Evolutionary conservation across 1,140 invertebrate species (phyloP), one percentile per base, ranked within the genome.

Genomic region (Pseudomyrmex concolor): DNA sequence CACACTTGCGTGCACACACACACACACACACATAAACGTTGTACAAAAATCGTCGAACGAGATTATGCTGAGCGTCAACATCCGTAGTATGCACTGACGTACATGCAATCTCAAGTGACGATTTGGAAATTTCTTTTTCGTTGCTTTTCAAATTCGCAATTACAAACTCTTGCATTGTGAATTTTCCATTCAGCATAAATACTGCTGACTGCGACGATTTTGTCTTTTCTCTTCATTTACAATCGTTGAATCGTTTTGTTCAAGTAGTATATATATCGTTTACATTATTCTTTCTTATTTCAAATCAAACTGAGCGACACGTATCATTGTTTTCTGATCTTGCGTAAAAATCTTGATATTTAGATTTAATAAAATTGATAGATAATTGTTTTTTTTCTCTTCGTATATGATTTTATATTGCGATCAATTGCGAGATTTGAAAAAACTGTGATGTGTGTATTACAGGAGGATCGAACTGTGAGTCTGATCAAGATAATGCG

Each of bases 401-500:
- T 34, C 34, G 34, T 34, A 34, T 34, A 34, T 34, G 34, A 1
- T 19, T 77, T 34, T 51, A 22, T 17, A 13, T 2, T 22, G 34
- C 10, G 8, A 9, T 8, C 12, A 25, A 13, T 34, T 68, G n/a
- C 19, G 25, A 43, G 0, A 59, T 59, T 70, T 4, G 70, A 34
- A 80, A 88, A 62, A 73, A 1, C 34, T 34, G 4, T 57, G 17
- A 50, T 48, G 45, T 68, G 25, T 81, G 17, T 81, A 62, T 87
- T 88, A 48, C 83, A 88, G 86, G 60, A 13, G 60, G 68, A 72
- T 50, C 64, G 59, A 67, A 45, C 76, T 81, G 55, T 83, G 73
- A 76, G 68, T 86, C 84, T 83, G 70, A 84, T 77, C 89, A 90
- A 90, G 89, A 94, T 92, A 93, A 94, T 94, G 94, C 91, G 94